Base-by-base conservation (phyloP, 2,888 invertebrate genomes). In the Phyllotreta striolata region DNA sequence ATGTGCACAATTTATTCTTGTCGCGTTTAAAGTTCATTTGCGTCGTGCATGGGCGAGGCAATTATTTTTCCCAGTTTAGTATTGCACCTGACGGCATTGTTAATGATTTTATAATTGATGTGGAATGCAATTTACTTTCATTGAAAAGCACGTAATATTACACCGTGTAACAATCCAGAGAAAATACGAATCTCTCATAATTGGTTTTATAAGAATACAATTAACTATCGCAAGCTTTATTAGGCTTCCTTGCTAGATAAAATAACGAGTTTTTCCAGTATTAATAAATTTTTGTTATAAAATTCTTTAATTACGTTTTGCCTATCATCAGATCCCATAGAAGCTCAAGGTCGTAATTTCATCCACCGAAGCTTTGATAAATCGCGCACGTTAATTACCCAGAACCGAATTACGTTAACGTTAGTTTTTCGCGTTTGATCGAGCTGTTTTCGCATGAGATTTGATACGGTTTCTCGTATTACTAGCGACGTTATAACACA, bases 381-480 rank as follows among this genome's bases (percentile, higher is more conserved):
- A 24, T 24, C 24, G 24, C 24, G 24, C 24, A 1, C 24, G 24
- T 24, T 24, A 24, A 24, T 24, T 24, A 24, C 24, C 24, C 4
- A 39, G n/a, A 57, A 39, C 47, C 13, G 14, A 38, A 52, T 38
- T 52, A 38, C 13, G 52, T 52, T 13, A 10, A 39, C 39, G 47
- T 39, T 24, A 24, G 14, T 57, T 24, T 57, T 57, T 47, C 47
- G 9, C 39, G 39, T 24, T 57, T 57, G 47, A 57, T 57, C 47
- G 35, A 7, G 44, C 34, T 47, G 47, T n/a, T 39, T 46, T 35
- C 47, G 43, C 44, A 56, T 44, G 37, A 44, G 56, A 46, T 56
- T 46, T 56, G 40, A 57, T 57, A 57, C 39, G 57, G 57, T 47
- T 57, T 57, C 57, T 57, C 37, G 38, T 14, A 46, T 57, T 47